Base-by-base conservation (phyloP, 2,797 vertebrate species). In the Chelon labrosus region DNA sequence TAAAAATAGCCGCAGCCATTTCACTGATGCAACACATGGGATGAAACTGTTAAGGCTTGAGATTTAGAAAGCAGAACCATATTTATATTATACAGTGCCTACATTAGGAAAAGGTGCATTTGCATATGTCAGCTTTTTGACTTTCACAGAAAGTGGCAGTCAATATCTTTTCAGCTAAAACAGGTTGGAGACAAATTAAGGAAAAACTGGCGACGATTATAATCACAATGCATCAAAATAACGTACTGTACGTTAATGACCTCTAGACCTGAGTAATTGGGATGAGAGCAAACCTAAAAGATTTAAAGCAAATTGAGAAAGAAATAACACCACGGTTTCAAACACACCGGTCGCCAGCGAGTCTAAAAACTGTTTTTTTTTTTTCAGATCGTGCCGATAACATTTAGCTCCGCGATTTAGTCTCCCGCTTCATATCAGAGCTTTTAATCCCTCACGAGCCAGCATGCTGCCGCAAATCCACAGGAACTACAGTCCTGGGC, bases 361-460 rank as follows among this genome's bases (percentile, higher is more conserved):
- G 22, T 57, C 39, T 52, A 46, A 41, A 39, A 60, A 51, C 17
- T 2, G 1, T 9, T n/a, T 59, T 35, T 60, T 2, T 0, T 9
- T n/a, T 59, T 35, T 60, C 9, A 42, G 12, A 52, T 53, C 41
- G 17, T 17, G 10, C 14, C n/a, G 58, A 61, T 44, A 51, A 39
- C 42, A 56, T 52, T 51, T 64, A 67, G 42, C 59, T n/a, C 22
- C n/a, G 12, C 20, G 55, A 22, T 69, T 70, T 68, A 46, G 55
- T 54, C 58, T 31, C 25, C 49, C 38, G 20, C 75, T 64, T 37
- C 39, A 44, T 52, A 57, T 56, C 35, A 65, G 49, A 64, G 67
- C 63, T 47, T 64, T 57, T 44, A 72, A 75, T 75, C 55, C 57
- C n/a, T 20, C 1, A 19, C 20, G 46, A 72, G 25, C 47, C 54